These are phyloP conservation scores for Rhinoraja longicauda DNA, from an alignment of 2,797 vertebrate species.

Conservation along the genomic window DNA sequence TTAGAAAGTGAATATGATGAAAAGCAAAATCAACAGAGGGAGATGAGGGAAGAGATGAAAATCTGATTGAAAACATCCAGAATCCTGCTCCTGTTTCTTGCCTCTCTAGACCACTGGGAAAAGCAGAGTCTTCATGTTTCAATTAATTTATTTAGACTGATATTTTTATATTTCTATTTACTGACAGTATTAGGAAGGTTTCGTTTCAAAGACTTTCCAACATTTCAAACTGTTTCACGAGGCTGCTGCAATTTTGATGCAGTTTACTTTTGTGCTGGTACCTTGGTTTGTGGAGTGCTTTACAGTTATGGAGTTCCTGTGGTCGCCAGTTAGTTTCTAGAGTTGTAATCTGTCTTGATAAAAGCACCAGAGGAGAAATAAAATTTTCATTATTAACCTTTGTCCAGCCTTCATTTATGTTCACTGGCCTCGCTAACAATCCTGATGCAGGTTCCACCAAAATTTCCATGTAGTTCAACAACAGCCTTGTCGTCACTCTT, in stretches of 20 bases:
- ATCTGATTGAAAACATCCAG: not conserved
- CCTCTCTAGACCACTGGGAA: not conserved
- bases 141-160: not conserved
- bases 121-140: not conserved
- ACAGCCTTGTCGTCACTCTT: not conserved
- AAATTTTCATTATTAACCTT: not conserved
- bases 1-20: not conserved
- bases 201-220: not conserved
- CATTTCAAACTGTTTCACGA: not conserved
- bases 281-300: constrained; percentile 1
- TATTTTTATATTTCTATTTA: not conserved
- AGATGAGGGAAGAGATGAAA: not conserved
- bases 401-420: not conserved
- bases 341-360: not conserved
- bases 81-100: not conserved
- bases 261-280: not conserved
- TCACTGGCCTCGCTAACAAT: not conserved
- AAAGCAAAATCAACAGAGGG: not conserved
- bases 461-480: not conserved
- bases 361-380: not conserved
- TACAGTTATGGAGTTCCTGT: not conserved
- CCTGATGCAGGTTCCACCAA: too few relatives aligned
- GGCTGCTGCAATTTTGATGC: not conserved
- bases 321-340: not conserved
- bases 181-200: not conserved